phyloP scores from a whole-genome alignment of 2,888 invertebrate species.

The Philopedon plagiatum region DNA sequence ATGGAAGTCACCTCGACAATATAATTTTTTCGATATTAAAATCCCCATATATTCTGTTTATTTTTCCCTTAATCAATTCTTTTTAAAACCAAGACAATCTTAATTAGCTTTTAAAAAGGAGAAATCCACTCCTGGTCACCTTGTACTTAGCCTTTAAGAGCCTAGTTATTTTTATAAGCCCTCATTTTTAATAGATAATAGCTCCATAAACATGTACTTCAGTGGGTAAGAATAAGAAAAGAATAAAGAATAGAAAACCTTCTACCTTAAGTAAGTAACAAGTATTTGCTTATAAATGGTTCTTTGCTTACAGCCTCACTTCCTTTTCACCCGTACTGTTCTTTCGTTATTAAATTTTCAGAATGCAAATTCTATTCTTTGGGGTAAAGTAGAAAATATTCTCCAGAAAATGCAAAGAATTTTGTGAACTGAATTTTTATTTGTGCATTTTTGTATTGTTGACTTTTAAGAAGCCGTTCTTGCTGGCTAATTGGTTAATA shows the following conservation, averaged over 20 bases:
- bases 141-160: no score
- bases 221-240: slow-evolving; percentile 4
- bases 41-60: no score
- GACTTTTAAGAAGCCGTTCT: not conserved
- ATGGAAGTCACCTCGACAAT: no score
- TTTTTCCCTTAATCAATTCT: no score
- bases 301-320: not conserved
- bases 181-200: not conserved
- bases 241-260: not conserved
- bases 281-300: slow-evolving; percentile 18
- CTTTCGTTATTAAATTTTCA: slow-evolving; percentile 16
- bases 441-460: not conserved
- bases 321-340: slow-evolving; percentile 7
- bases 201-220: not conserved
- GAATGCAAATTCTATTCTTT: not conserved
- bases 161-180: not conserved
- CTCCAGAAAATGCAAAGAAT: not conserved
- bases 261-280: slow-evolving; percentile 13
- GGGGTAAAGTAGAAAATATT: not conserved
- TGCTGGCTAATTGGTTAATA: no score
- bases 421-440: not conserved
- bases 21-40: no score
- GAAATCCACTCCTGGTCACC: no score
- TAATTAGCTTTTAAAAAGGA: no score
- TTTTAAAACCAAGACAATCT: no score